These are phyloP conservation scores for Thinocorus orbignyianus DNA, from an alignment of 2,113 vertebrate genomes.

Conservation along the genomic window DNA sequence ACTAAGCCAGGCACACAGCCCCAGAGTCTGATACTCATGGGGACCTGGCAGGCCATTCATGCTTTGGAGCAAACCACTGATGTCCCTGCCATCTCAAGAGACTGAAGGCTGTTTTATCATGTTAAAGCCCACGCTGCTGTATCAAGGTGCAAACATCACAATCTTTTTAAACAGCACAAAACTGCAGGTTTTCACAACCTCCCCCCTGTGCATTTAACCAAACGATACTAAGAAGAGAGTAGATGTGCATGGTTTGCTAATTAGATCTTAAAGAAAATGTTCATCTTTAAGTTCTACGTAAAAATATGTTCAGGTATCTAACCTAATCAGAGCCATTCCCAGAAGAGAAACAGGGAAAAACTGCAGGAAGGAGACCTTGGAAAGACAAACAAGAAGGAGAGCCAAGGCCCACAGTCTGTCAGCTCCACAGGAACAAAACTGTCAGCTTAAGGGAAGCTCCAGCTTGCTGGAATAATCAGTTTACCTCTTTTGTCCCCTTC, in stretches of 20 bases:
- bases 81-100: not conserved
- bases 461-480: not conserved
- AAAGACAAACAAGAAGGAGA: not conserved
- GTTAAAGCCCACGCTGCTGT: not conserved
- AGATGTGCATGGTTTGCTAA: not conserved
- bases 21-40: fast-evolving
- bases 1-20: not conserved
- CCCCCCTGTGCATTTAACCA: not conserved
- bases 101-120: not conserved
- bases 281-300: not conserved
- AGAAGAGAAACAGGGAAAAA: not conserved
- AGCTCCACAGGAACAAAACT: not conserved
- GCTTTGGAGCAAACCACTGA: not conserved
- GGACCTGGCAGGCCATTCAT: not conserved
- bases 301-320: not conserved
- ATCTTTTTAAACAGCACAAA: not conserved
- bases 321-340: not conserved
- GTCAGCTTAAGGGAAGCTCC: not conserved
- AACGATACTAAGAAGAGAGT: not conserved
- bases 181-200: not conserved
- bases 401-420: not conserved
- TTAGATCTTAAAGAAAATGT: not conserved
- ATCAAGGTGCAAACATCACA: not conserved
- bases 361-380: not conserved
- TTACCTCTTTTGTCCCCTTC: not conserved